phyloP scores from a whole-genome alignment of 2,797 vertebrate genomes.

The Acanthiza pusilla region DNA sequence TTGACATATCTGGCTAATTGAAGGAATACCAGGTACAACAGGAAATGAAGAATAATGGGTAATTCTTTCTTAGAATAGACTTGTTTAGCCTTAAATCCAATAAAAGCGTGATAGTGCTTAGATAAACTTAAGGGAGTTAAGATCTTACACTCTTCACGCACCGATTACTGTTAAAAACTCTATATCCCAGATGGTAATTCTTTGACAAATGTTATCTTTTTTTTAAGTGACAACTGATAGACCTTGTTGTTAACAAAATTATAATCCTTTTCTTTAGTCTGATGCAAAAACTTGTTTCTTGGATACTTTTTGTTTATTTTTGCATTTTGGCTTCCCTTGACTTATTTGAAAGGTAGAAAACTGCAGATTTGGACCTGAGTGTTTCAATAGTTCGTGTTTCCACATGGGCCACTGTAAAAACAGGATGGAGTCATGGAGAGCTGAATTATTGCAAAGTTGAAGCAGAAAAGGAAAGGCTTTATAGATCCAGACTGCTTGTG shows the following conservation, averaged over 20 bases:
- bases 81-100: conserved; percentile 26
- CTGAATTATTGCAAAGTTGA: not conserved
- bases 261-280: not conserved
- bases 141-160: not conserved
- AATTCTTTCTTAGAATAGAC: not conserved
- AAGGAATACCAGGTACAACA: conserved; percentile 11
- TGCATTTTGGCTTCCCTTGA: not conserved
- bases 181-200: not conserved
- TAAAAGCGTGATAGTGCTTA: not conserved
- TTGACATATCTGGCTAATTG: conserved; percentile 31
- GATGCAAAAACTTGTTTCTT: not conserved
- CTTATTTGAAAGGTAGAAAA: not conserved
- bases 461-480: not conserved
- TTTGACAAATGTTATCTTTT: not conserved
- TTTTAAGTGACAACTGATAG: conserved; percentile 19
- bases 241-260: conserved; percentile 13
- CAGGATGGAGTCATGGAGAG: not conserved
- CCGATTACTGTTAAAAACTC: not conserved
- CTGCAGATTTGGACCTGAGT: not conserved
- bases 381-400: not conserved
- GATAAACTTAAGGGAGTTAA: not conserved
- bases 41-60: conserved; percentile 24
- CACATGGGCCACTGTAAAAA: not conserved
- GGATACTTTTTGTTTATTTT: not conserved
- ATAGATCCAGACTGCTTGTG: not conserved